phyloP scores from a whole-genome alignment of 2,888 invertebrate genomes.

The Troides aeacus region DNA sequence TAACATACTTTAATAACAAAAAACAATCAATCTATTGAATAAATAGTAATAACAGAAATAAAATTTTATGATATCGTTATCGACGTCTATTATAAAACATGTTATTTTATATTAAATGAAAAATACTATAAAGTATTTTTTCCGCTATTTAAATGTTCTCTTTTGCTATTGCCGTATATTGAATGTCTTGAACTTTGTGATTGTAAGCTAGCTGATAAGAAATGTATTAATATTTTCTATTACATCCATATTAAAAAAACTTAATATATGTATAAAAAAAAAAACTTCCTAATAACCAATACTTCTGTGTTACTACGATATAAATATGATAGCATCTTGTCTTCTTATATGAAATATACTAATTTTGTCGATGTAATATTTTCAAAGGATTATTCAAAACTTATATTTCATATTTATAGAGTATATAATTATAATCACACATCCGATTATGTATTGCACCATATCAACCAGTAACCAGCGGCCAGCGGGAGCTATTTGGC shows the following conservation, averaged over 20 bases:
- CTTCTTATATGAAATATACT: conserved; percentile 18
- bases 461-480: conserved; percentile 52
- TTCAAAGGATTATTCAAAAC: conserved; percentile 18
- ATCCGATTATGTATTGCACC: conserved; percentile 53
- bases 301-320: conserved; percentile 49
- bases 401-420: conserved; percentile 51
- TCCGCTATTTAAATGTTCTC: neutral
- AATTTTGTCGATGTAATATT: conserved; percentile 41
- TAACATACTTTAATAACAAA: neutral
- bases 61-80: conserved; percentile 2
- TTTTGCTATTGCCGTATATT: conserved; percentile 36
- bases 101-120: neutral
- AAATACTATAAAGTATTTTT: neutral
- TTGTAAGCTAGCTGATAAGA: conserved; percentile 66
- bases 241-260: conserved; percentile 63
- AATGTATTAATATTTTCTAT: conserved; percentile 77
- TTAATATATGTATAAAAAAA: conserved; percentile 53
- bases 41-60: conserved; percentile 1
- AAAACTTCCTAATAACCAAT: conserved; percentile 60
- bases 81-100: neutral
- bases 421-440: conserved; percentile 53
- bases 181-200: conserved; percentile 70
- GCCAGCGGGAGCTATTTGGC: conserved; percentile 45
- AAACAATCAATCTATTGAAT: neutral
- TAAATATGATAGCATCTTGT: conserved; percentile 34